phyloP scores from a whole-genome alignment of 1,140 invertebrate genomes.

The Bradysia coprophila region DNA sequence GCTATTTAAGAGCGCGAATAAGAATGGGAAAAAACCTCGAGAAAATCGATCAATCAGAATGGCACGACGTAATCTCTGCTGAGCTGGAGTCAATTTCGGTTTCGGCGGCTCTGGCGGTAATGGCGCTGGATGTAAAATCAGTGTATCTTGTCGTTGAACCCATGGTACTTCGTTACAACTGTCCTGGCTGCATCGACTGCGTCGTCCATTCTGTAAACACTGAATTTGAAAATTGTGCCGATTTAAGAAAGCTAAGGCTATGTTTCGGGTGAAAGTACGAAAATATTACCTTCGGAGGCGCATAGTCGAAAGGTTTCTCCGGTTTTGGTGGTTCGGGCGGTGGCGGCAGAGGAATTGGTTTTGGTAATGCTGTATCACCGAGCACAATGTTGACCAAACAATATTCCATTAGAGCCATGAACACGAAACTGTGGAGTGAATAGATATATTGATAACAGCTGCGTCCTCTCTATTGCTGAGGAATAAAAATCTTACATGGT shows the following conservation, averaged over 20 bases:
- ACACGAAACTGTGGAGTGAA: constrained; percentile 40
- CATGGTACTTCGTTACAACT: constrained; percentile 9
- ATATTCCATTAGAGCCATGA: constrained; percentile 83
- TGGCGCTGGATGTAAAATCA: constrained; percentile 27
- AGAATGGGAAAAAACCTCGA: constrained; percentile 72
- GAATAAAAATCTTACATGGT: constrained; percentile 32
- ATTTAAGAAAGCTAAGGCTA: not conserved
- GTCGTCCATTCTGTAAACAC: constrained; percentile 14
- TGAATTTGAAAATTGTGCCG: constrained; percentile 4
- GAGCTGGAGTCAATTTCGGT: constrained; percentile 34
- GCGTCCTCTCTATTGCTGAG: not conserved
- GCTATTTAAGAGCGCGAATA: constrained; percentile 71
- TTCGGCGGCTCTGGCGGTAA: constrained; percentile 24
- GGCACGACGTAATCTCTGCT: constrained; percentile 49
- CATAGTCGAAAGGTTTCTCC: constrained; percentile 6
- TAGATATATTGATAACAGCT: too few species aligned
- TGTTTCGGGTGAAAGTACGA: not conserved
- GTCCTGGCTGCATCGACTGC: constrained; percentile 10
- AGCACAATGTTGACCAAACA: constrained; percentile 64
- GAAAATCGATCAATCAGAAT: constrained; percentile 74
- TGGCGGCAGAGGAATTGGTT: constrained; percentile 21
- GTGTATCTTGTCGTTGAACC: constrained; percentile 20
- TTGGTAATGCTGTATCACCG: constrained; percentile 20
- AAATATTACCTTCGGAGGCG: not conserved
- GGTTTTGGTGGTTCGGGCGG: constrained; percentile 9